Evolutionary conservation across 64 coral and sea anemone genomes (phyloP), one percentile per base, ranked within the genome.

Genomic region (Porites lutea): DNA sequence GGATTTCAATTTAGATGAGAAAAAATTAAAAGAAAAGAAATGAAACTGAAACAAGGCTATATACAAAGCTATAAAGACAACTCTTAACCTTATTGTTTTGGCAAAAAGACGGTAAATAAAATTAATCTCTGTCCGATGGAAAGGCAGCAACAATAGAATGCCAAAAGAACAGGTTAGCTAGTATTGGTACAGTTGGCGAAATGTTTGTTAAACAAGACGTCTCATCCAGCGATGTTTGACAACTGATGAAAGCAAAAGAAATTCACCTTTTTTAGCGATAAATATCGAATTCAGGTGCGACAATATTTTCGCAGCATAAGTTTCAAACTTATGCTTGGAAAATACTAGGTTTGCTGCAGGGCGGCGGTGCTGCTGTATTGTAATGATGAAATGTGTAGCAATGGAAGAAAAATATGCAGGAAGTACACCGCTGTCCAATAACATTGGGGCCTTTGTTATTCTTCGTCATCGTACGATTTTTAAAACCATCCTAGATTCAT

Each of bases 181-280:
- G 14, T 84, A 63, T 84, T 84, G 48, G 81, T 8, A 84, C 46
- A 84, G 79, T 65, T 61, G 79, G 79, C 6, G 44, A 82, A 44
- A 84, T 67, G 62, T 69, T 46, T 48, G 44, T 10, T 10, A 13
- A 52, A 84, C 15, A 51, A 23, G 47, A 55, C 75, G 9, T 21
- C 51, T 5, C 10, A 51, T 16, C 59, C 8, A 16, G 46, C 45
- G 61, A 84, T 84, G 81, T 67, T 68, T 84, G 79, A 65, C 37
- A 82, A 84, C 66, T 11, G 45, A 18, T 75, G 21, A 64, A 50
- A 11, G 44, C 3, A 8, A 51, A 13, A 20, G 52, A 52, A 67
- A 60, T 68, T 12, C 46, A 20, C n/a, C 48, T 84, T 13, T 62
- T 61, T 63, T 65, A 0, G 27, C 60, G 14, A 82, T 60, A 82